phyloP scores from a whole-genome alignment of 92 coral and sea anemone genomes.

The Zoanthus sociatus region DNA sequence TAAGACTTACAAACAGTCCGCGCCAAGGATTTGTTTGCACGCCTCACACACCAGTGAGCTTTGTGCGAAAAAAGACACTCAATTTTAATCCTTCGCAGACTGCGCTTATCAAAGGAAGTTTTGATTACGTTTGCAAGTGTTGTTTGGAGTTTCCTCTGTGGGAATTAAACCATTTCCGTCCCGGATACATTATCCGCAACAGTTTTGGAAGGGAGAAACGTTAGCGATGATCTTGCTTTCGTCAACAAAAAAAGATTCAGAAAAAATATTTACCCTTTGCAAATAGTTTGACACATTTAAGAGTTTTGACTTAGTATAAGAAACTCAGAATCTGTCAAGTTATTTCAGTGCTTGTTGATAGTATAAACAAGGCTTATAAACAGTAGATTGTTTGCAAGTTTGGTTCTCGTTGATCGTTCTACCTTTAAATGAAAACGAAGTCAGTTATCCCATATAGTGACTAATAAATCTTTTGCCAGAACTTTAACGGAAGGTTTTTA shows the following conservation, averaged over 20 bases:
- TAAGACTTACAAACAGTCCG: constrained; percentile 64
- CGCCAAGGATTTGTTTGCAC: constrained; percentile 58
- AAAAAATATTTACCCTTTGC: constrained; percentile 30
- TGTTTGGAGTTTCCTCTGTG: constrained; percentile 9
- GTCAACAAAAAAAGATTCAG: not conserved
- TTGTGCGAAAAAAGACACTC: constrained; percentile 27
- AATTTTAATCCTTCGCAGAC: constrained; percentile 32
- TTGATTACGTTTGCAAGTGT: constrained; percentile 32
- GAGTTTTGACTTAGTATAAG: constrained; percentile 20
- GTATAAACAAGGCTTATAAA: not conserved
- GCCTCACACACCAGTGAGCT: constrained; percentile 8
- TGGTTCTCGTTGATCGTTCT: not conserved
- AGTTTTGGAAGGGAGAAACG: not conserved
- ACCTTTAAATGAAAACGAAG: not conserved
- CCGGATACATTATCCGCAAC: constrained; percentile 20
- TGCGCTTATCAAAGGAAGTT: constrained; percentile 20
- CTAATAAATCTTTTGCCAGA: not conserved
- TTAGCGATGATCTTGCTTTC: not conserved
- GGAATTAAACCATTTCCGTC: constrained; percentile 36
- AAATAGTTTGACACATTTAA: constrained; percentile 38
- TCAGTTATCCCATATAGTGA: not conserved
- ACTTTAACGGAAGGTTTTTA: not conserved
- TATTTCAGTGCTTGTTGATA: not conserved
- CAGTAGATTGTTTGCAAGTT: not conserved
- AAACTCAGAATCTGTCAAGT: constrained; percentile 1